phyloP scores from a whole-genome alignment of 1,140 invertebrate genomes.

The Bombus superbus region DNA sequence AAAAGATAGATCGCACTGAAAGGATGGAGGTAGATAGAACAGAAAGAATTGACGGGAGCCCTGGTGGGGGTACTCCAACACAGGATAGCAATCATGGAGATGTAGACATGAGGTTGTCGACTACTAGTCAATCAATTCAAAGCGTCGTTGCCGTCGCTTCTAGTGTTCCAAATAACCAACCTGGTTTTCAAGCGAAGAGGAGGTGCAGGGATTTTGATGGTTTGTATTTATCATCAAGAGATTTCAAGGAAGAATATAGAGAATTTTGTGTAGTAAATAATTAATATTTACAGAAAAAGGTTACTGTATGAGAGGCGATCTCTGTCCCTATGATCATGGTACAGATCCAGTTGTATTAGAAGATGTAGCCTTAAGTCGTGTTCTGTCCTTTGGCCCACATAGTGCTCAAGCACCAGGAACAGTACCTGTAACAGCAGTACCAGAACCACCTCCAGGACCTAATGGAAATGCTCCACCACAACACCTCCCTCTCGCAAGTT shows the following conservation, averaged over 20 bases:
- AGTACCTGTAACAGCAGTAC: constrained; percentile 76
- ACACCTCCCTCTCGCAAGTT: constrained; percentile 81
- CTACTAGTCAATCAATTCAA: constrained; percentile 84
- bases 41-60: constrained; percentile 75
- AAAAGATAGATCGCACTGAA: constrained; percentile 77
- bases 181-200: constrained; percentile 82
- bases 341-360: constrained; percentile 96
- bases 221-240: constrained; percentile 70
- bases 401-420: constrained; percentile 79
- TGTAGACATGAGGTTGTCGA: constrained; percentile 84
- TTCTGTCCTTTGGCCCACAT: constrained; percentile 84
- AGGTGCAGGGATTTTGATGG: constrained; percentile 90
- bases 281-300: constrained; percentile 89
- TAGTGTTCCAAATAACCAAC: constrained; percentile 74
- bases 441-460: constrained; percentile 77
- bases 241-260: background rate
- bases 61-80: constrained; percentile 83
- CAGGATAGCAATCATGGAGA: constrained; percentile 86
- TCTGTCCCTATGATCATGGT: constrained; percentile 98
- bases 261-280: constrained; percentile 14
- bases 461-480: constrained; percentile 82
- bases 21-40: constrained; percentile 70
- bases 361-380: constrained; percentile 86
- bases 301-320: constrained; percentile 96
- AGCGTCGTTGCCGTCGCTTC: constrained; percentile 82